Base-by-base conservation (phyloP, 2,888 invertebrate species). In the Lypha dubia region DNA sequence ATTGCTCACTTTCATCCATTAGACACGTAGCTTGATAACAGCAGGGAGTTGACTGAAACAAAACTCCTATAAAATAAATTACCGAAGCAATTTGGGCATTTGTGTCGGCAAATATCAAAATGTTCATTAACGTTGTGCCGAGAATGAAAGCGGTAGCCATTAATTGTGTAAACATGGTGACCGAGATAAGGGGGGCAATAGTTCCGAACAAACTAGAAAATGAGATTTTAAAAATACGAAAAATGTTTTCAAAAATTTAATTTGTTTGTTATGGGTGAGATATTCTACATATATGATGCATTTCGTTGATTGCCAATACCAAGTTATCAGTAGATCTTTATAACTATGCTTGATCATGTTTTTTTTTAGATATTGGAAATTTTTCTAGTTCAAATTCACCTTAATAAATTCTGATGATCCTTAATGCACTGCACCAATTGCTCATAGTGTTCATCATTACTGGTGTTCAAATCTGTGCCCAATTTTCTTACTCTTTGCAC, bases 81-180 rank as follows among this genome's bases (percentile, higher is more conserved):
- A 67, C 74, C 0, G 86, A 87, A n/a, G 83, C 87, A 7, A 86
- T 73, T 8, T 75, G 86, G 0, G 85, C 44, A 8, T 83, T 77
- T 9, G 85, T 70, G 1, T 86, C 85, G 9, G 85, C 82, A 44
- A 87, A 87, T 3, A 87, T 75, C 1, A 86, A 51, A 13, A 87
- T 87, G n/a, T 87, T 87, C 15, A 87, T 85, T 8, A 87, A 68
- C 1, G 86, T 86, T 8, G 68, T 80, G n/a, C 87, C 81, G 4
- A 87, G 82, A 28, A 86, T 83, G 41, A 56, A 49, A 13, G 86
- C 86, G 13, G 87, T 87, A 11, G 79, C 68, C 28, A 62, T 65
- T 28, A 87, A 86, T 71, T 87, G 87, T 13, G 85, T 71, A 20
- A 87, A 87, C 9, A 86, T 84, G 8, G 87, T 87, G 9, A 71